Percentiles rank a stretch among this genome's conserved stretches.
Conservation (phyloP, 2,113 vertebrate genomes). For the Malaclemys terrapin region DNA sequence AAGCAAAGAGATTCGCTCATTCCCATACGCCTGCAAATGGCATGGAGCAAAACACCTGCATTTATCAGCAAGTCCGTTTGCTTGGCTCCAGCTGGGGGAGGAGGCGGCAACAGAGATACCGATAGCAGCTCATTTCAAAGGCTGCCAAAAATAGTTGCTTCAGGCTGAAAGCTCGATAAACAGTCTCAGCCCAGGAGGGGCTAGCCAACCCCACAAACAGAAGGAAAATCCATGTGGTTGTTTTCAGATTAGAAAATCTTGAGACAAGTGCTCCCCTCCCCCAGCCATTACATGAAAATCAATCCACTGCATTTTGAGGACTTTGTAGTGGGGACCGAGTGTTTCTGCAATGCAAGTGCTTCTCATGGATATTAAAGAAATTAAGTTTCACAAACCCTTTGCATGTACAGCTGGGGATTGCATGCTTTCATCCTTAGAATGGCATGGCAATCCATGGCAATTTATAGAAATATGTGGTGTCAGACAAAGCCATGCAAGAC, state of each 20-base stretch:
- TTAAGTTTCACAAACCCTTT: not conserved
- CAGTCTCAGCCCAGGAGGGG: not conserved
- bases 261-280: not conserved
- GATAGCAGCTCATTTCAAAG: not conserved
- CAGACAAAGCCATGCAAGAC: not conserved
- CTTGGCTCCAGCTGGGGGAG: not conserved
- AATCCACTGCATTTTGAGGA: not conserved
- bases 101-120: not conserved
- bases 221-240: not conserved
- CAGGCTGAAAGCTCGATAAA: not conserved
- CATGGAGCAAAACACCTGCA: not conserved
- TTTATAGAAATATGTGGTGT: not conserved
- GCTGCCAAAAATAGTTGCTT: not conserved
- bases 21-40: rapidly evolving
- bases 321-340: not conserved
- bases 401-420: not conserved
- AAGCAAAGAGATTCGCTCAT: not conserved
- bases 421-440: not conserved
- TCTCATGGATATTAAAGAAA: not conserved
- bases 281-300: not conserved
- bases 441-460: rapidly evolving
- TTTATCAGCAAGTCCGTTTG: rapidly evolving
- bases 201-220: not conserved
- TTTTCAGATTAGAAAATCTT: not conserved
- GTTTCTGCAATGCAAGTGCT: not conserved